Evolutionary conservation across 2,797 vertebrate genomes (phyloP).

Genomic region (Phoxinus dragarum): DNA sequence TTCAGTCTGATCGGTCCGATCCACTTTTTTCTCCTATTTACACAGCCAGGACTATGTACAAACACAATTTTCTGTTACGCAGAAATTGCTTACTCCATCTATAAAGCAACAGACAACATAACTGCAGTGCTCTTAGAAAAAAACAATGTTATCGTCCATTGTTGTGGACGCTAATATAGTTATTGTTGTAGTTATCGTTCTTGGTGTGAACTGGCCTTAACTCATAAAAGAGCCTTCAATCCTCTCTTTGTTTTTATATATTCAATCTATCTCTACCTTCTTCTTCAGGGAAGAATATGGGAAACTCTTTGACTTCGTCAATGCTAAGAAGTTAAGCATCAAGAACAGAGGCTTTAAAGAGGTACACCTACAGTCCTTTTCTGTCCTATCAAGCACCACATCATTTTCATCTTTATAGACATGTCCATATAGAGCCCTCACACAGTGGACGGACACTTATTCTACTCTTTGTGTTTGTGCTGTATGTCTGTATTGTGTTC

Average conservation of each 20-base stretch:
- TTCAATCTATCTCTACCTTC: constrained; percentile 16
- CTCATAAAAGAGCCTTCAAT: not conserved
- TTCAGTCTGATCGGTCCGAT: not conserved
- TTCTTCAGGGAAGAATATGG: constrained; percentile 91
- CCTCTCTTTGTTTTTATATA: not conserved
- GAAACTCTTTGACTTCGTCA: constrained; percentile 97
- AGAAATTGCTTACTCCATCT: not conserved
- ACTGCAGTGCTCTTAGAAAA: not conserved
- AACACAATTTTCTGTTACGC: not conserved
- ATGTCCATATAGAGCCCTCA: not conserved
- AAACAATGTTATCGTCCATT: not conserved
- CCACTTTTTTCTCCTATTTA: not conserved
- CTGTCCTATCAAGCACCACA: not conserved
- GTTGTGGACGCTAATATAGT: not conserved
- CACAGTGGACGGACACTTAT: constrained; percentile 37
- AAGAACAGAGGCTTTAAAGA: constrained; percentile 94
- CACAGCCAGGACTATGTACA: not conserved
- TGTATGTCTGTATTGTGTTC: constrained; percentile 64
- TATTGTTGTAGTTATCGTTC: not conserved
- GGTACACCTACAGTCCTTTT: constrained; percentile 65
- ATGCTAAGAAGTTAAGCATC: constrained; percentile 97
- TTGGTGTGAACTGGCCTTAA: not conserved
- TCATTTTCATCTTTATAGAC: not conserved
- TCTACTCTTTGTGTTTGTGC: constrained; percentile 70
- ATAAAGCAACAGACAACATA: not conserved